Evolutionary conservation across 1,140 invertebrate genomes (phyloP).

Genomic region (Penaeus vannamei): DNA sequence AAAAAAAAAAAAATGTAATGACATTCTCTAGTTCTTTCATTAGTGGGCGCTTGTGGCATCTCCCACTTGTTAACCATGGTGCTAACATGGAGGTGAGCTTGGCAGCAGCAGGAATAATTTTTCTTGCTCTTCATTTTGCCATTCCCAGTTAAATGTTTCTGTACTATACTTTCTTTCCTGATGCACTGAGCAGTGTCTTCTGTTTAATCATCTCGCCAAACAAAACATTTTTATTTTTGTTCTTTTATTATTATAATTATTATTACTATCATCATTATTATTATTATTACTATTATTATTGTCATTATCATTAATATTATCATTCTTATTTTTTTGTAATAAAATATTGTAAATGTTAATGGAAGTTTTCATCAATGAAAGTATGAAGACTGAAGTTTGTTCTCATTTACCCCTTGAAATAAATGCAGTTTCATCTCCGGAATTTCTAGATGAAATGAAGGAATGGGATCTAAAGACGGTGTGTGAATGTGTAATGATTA

Average conservation of each 20-base stretch:
- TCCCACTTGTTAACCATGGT: conserved; percentile 1
- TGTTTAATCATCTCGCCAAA: conserved; percentile 54
- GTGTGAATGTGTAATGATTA: too few relatives aligned
- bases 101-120: conserved; percentile 37
- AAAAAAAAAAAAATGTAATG: too few relatives aligned
- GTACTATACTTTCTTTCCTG: conserved; percentile 34
- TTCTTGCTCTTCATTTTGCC: conserved; percentile 34
- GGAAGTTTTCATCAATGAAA: conserved; percentile 62
- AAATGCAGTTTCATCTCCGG: neutral
- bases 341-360: conserved; percentile 65
- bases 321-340: conserved; percentile 51
- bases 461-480: too few relatives aligned
- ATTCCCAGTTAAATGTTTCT: conserved; percentile 46
- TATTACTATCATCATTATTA: too few relatives aligned
- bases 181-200: conserved; percentile 64
- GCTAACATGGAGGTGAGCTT: conserved; percentile 34
- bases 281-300: too few relatives aligned
- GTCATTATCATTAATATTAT: too few relatives aligned
- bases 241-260: too few relatives aligned
- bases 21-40: too few relatives aligned
- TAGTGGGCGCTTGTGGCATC: too few relatives aligned
- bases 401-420: neutral
- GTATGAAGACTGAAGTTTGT: conserved; percentile 31
- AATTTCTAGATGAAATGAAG: too few relatives aligned
- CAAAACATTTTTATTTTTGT: conserved; percentile 47